Percentiles rank a stretch among this genome's conserved stretches.
Conservation (phyloP, 1,140 invertebrate species). For the Nebria ingens region DNA sequence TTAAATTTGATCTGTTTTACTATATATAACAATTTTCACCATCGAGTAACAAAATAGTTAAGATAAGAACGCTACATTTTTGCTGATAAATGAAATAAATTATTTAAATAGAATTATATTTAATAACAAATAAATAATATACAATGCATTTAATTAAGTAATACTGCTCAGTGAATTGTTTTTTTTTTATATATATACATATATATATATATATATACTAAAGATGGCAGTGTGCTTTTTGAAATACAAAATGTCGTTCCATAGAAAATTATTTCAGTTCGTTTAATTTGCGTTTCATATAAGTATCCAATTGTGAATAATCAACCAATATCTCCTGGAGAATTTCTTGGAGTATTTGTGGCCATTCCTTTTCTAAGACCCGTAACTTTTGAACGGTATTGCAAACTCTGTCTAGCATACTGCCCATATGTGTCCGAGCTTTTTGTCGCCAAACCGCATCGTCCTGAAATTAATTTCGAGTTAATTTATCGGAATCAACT, state of each 20-base stretch:
- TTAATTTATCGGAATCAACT: not conserved
- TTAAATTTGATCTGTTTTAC: too few relatives aligned
- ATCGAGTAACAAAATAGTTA: too few relatives aligned
- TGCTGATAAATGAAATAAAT: too few relatives aligned
- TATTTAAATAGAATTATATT: not conserved
- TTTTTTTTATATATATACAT: too few relatives aligned
- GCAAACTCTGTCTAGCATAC: constrained; percentile 56
- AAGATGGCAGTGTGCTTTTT: not conserved
- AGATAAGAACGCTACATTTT: too few relatives aligned
- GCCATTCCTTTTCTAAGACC: constrained; percentile 61
- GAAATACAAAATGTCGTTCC: not conserved
- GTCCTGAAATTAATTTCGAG: constrained; percentile 50
- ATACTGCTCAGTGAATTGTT: constrained; percentile 4
- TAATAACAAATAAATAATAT: not conserved
- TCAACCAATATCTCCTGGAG: constrained; percentile 63
- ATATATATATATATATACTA: too few relatives aligned
- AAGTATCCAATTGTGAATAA: constrained; percentile 63
- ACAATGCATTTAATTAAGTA: not conserved
- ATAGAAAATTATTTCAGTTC: constrained; percentile 25
- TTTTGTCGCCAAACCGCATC: constrained; percentile 57
- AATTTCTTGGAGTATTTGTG: constrained; percentile 59
- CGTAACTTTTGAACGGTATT: constrained; percentile 63
- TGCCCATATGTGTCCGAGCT: constrained; percentile 52
- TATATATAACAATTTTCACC: too few relatives aligned
- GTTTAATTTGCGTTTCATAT: constrained; percentile 49